Conservation (phyloP, 2,113 vertebrate species). For the Carassius gibelio region DNA sequence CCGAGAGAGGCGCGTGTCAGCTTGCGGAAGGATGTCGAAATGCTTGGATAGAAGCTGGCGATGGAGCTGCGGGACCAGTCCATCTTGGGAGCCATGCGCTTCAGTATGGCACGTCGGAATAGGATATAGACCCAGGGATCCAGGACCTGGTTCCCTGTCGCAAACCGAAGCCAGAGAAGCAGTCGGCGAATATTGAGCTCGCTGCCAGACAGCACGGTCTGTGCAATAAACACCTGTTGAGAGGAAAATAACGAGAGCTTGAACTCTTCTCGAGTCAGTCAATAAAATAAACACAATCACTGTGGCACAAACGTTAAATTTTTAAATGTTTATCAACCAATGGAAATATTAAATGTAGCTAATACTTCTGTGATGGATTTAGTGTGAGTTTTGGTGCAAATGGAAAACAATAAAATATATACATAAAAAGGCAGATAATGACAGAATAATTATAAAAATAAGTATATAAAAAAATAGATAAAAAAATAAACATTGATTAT, state of each 20-base stretch:
- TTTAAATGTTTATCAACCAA: not conserved
- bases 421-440: too few relatives aligned
- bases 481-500: too few relatives aligned
- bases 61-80: constrained; percentile 76
- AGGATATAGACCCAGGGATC: constrained; percentile 98
- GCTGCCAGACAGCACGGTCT: constrained; percentile 73
- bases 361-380: too few relatives aligned
- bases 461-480: too few relatives aligned
- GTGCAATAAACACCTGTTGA: constrained; percentile 83
- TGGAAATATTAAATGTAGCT: too few relatives aligned
- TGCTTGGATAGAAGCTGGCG: constrained; percentile 68
- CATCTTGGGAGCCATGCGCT: constrained; percentile 78
- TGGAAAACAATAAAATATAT: too few relatives aligned
- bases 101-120: constrained; percentile 85
- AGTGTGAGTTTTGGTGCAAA: too few relatives aligned
- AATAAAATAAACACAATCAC: not conserved
- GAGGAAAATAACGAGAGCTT: not conserved
- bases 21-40: constrained; percentile 74
- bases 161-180: constrained; percentile 88
- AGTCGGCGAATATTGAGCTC: constrained; percentile 60
- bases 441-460: too few relatives aligned
- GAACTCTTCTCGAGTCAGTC: not conserved
- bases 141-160: constrained; percentile 95
- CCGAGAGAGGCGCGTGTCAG: constrained; percentile 62
- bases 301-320: not conserved